Percentiles rank a stretch among this genome's conserved stretches.
Conservation (phyloP, 2,113 vertebrate genomes). For the Rattus norvegicus region GRCr8 NC_086024.1:27557001-27557500, state of each 20-base stretch:
- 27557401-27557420: constrained; percentile 79
- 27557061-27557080: neutral
- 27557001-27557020: neutral
- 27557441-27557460: constrained; percentile 76
- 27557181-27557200: neutral
- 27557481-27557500: constrained; percentile 76
- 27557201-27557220: constrained; percentile 15
- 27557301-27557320: constrained; percentile 45
- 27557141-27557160: neutral
- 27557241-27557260: neutral
- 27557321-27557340: constrained; percentile 17
- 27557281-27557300: constrained; percentile 46
- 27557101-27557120: neutral
- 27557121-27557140: neutral
- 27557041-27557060: neutral
- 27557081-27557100: neutral
- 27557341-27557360: constrained; percentile 73
- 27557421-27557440: constrained; percentile 81
- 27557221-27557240: neutral
- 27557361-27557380: constrained; percentile 77
- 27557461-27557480: constrained; percentile 79
- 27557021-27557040: rapidly evolving
- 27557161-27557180: neutral
- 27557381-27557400: constrained; percentile 80
- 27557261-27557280: neutral